A percentile compares a stretch with the other conserved stretches of the same genome.
Conservation (phyloP, 2,797 vertebrate species). For the Hydrocynus forskahlii region DNA sequence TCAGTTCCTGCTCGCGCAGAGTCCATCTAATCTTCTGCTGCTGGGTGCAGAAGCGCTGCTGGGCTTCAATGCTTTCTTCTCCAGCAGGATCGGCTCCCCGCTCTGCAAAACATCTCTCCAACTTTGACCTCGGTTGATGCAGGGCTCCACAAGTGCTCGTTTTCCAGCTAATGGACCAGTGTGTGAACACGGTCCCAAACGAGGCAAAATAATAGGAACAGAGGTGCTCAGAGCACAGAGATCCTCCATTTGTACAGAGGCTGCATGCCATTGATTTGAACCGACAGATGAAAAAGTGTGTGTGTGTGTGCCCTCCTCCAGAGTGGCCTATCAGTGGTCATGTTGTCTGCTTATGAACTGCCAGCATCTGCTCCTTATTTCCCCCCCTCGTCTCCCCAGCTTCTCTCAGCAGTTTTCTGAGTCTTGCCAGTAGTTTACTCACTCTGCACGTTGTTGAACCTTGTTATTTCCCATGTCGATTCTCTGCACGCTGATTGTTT, state of each 20-base stretch:
- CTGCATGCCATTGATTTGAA: constrained; percentile 39
- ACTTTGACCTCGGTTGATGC: neutral
- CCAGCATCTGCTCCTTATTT: neutral
- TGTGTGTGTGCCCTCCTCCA: constrained; percentile 8
- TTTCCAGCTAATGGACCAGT: neutral
- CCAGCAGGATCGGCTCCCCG: constrained; percentile 39
- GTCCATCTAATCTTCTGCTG: constrained; percentile 37
- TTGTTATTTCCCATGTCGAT: neutral
- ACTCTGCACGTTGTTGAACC: neutral
- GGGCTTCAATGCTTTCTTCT: constrained; percentile 34
- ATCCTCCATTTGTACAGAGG: constrained; percentile 33
- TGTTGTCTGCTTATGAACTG: neutral
- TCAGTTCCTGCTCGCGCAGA: constrained; percentile 42
- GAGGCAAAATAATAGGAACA: constrained; percentile 12
- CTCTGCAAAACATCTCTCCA: neutral
- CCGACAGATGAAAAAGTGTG: constrained; percentile 29
- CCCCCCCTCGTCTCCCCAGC: neutral
- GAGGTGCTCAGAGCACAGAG: neutral
- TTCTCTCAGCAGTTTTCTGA: neutral
- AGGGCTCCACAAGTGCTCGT: neutral
- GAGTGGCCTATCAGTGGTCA: neutral
- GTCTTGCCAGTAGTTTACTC: neutral
- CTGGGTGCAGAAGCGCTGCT: constrained; percentile 11
- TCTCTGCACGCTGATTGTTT: neutral
- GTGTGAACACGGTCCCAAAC: neutral